Conservation (phyloP, 37 sponge, comb jelly and placozoan genomes). For the Aplysina aerophoba region DNA sequence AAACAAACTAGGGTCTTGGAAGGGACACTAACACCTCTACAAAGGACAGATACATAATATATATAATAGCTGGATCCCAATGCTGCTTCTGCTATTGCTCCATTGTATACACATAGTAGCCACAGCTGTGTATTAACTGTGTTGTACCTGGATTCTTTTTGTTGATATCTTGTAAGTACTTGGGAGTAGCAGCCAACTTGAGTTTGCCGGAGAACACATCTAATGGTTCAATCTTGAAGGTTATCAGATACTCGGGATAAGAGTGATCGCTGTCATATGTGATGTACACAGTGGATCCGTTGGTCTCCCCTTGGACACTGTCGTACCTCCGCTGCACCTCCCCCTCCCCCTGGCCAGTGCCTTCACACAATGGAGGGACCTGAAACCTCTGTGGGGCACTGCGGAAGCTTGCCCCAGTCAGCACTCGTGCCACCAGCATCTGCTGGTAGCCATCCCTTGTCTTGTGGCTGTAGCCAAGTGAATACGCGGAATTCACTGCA, state of each 20-base stretch:
- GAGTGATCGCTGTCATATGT: conserved; percentile 69
- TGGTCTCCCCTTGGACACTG: conserved; percentile 47
- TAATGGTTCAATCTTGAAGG: conserved; percentile 7
- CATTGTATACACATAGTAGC: no score
- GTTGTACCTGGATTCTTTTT: no score
- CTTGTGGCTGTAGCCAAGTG: conserved; percentile 47
- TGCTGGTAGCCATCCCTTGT: background rate
- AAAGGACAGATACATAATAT: no score
- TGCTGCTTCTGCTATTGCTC: no score
- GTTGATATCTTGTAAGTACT: no score
- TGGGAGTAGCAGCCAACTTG: no score
- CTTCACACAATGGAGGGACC: background rate
- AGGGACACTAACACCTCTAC: no score
- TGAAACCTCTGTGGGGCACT: background rate
- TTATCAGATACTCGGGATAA: conserved; percentile 69
- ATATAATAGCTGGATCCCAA: no score
- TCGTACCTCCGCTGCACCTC: conserved; percentile 46
- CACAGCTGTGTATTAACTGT: no score
- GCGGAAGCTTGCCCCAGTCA: conserved; percentile 45
- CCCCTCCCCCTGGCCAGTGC: background rate
- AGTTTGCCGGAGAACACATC: no score
- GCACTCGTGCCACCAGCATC: conserved; percentile 61
- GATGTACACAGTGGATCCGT: conserved; percentile 58
- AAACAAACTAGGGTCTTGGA: no score
- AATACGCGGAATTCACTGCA: conserved; percentile 67